phyloP scores from a whole-genome alignment of 2,888 invertebrate species.

The Drosophila atroscutellata region DNA sequence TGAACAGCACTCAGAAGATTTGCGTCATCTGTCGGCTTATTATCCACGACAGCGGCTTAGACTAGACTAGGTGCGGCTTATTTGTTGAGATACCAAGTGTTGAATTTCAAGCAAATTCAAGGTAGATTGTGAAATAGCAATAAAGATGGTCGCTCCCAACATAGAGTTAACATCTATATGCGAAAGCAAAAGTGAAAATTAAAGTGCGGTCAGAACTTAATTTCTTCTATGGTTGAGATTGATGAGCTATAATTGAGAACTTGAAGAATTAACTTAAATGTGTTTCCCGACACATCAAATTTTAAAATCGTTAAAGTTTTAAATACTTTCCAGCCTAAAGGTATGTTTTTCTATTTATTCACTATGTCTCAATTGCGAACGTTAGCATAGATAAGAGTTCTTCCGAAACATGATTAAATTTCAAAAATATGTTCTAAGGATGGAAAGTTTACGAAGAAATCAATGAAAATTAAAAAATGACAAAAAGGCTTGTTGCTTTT shows the following conservation, averaged over 20 bases:
- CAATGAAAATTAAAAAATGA: not conserved
- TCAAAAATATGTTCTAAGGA: not conserved
- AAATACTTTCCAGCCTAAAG: not conserved
- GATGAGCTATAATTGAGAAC: not conserved
- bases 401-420: no score
- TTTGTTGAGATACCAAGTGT: conserved; percentile 36
- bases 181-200: conserved; percentile 2
- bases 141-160: conserved; percentile 15
- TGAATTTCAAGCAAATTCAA: conserved; percentile 22
- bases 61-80: conserved; percentile 40
- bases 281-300: no score
- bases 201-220: conserved; percentile 1
- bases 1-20: conserved; percentile 10
- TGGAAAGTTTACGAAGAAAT: not conserved
- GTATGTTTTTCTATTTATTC: not conserved
- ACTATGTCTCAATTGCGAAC: not conserved
- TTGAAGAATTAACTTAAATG: not conserved
- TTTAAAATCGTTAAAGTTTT: not conserved
- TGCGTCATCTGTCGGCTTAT: conserved; percentile 33
- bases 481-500: not conserved
- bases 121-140: conserved; percentile 18
- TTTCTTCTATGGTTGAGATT: not conserved
- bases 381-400: no score
- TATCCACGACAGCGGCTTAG: conserved; percentile 6
- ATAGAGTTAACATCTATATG: conserved; percentile 1